Percentiles rank a stretch among this genome's conserved stretches.
These are phyloP conservation scores for Bombus superbus DNA, from an alignment of 1,140 invertebrate species.

Conservation along the genomic window DNA sequence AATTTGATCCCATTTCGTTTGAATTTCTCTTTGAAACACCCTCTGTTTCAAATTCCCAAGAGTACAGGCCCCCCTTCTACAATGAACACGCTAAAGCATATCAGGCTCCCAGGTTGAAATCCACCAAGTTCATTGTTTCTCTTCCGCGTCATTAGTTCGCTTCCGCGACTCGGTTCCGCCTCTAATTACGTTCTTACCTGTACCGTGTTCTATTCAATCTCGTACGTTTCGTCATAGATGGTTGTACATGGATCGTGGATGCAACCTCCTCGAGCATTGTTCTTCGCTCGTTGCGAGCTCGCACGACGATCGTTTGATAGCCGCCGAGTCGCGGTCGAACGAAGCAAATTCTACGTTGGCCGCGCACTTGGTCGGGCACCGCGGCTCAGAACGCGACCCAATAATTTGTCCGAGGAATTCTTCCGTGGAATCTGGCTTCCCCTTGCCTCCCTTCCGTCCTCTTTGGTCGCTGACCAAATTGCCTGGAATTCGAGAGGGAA, in stretches of 20 bases:
- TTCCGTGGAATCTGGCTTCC: constrained; percentile 1
- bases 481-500: constrained; percentile 25
- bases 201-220: constrained; percentile 8
- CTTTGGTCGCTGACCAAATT: constrained; percentile 4
- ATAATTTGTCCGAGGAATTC: constrained; percentile 63
- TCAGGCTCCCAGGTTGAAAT: neutral
- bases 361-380: constrained; percentile 42
- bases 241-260: neutral
- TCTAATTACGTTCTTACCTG: constrained; percentile 42
- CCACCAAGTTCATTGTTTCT: constrained; percentile 6
- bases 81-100: too few relatives aligned
- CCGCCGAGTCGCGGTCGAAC: constrained; percentile 25
- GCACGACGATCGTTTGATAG: constrained; percentile 28
- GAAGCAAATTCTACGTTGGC: constrained; percentile 64
- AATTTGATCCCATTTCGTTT: neutral
- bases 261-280: constrained; percentile 19
- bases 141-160: constrained; percentile 32
- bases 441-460: neutral
- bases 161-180: constrained; percentile 11
- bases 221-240: neutral
- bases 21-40: neutral
- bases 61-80: too few relatives aligned
- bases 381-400: constrained; percentile 39
- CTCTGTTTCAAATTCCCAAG: too few relatives aligned
- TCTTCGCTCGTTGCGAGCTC: constrained; percentile 9